phyloP scores from a whole-genome alignment of 2,888 invertebrate genomes.

The Digitonthophagus gazella region DNA sequence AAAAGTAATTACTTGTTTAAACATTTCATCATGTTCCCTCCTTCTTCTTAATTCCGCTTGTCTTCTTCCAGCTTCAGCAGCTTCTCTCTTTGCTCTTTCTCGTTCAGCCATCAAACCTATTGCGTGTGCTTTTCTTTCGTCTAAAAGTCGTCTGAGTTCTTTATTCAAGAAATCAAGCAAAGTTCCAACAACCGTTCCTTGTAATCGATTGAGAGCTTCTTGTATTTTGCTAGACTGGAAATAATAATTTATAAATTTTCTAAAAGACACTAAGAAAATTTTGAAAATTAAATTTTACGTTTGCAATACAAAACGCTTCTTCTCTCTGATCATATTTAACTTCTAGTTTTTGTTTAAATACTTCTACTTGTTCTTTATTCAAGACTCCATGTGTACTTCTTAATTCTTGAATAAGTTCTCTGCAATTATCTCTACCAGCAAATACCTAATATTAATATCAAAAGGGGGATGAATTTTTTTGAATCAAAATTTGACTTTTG shows the following conservation, averaged over 20 bases:
- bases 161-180: slow-evolving; percentile 74
- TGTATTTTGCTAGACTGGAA: slow-evolving; percentile 57
- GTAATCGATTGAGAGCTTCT: slow-evolving; percentile 65
- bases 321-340: slow-evolving; percentile 46
- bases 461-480: no score
- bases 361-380: slow-evolving; percentile 53
- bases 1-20: slow-evolving; percentile 58
- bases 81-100: slow-evolving; percentile 73
- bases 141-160: slow-evolving; percentile 71
- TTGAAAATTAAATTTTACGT: slow-evolving; percentile 25
- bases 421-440: slow-evolving; percentile 66
- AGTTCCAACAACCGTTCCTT: slow-evolving; percentile 70
- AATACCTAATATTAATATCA: slow-evolving; percentile 58
- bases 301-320: slow-evolving; percentile 33
- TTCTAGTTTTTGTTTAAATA: slow-evolving; percentile 39
- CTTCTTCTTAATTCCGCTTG: slow-evolving; percentile 73
- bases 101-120: slow-evolving; percentile 75
- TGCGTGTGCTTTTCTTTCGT: slow-evolving; percentile 77
- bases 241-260: neutral
- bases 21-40: slow-evolving; percentile 76
- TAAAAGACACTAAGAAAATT: neutral
- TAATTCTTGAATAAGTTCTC: slow-evolving; percentile 70
- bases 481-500: neutral
- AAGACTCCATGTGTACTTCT: slow-evolving; percentile 66
- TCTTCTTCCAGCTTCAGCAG: slow-evolving; percentile 74